Percentiles rank a stretch among this genome's conserved stretches.
Evolutionary conservation across 2,797 vertebrate species (phyloP).

Genomic region (Crypturellus tataupa): DNA sequence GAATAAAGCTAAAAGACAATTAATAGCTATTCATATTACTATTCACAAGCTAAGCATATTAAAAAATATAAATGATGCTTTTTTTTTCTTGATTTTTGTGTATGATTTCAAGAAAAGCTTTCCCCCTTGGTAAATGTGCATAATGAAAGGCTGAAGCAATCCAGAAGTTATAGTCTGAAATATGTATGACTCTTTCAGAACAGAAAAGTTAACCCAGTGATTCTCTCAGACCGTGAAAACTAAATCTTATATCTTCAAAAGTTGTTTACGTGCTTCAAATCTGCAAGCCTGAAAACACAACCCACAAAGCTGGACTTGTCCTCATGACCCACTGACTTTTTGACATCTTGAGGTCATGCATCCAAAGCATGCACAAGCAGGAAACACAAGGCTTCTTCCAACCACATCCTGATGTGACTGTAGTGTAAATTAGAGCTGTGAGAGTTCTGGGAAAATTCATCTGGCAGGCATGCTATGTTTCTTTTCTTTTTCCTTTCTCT

Average conservation of each 20-base stretch:
- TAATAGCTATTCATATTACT: accelerated
- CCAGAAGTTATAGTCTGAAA: not conserved
- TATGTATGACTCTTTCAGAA: not conserved
- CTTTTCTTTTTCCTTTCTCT: constrained; percentile 62
- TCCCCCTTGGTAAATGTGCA: not conserved
- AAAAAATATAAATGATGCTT: not conserved
- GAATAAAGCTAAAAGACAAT: not conserved
- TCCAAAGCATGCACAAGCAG: constrained; percentile 75
- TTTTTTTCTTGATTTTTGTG: not conserved
- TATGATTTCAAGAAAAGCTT: not conserved
- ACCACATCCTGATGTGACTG: constrained; percentile 74
- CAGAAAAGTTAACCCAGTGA: constrained; percentile 10
- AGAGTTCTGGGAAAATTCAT: constrained; percentile 76
- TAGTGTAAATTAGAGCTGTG: constrained; percentile 71
- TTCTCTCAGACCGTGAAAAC: constrained; percentile 22
- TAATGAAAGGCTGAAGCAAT: not conserved
- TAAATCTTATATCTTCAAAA: constrained; percentile 39
- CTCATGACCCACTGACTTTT: constrained; percentile 70
- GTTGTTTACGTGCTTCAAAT: constrained; percentile 61
- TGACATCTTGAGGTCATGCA: constrained; percentile 73
- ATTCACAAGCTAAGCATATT: not conserved
- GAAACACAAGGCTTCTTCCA: constrained; percentile 72
- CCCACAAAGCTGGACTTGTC: constrained; percentile 45
- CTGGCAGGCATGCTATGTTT: constrained; percentile 52
- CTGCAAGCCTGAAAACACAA: constrained; percentile 56